A percentile compares a stretch with the other conserved stretches of the same genome.
Conservation (phyloP, 2,113 vertebrate species). For the Gila orcuttii region DNA sequence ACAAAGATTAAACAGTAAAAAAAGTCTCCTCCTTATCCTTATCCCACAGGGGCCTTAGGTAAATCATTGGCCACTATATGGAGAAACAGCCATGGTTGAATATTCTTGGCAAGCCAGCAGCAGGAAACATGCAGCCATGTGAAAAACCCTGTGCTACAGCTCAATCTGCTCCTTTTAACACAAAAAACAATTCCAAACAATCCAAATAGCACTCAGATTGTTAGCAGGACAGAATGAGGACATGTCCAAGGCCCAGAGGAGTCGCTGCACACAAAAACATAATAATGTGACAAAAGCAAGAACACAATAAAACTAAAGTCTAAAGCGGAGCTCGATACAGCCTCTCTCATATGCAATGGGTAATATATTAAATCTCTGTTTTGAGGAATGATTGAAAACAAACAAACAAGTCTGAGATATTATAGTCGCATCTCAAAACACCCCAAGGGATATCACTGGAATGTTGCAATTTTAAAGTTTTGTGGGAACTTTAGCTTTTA, state of each 20-base stretch:
- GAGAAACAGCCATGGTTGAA: constrained; percentile 7
- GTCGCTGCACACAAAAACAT: not conserved
- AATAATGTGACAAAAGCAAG: constrained; percentile 2
- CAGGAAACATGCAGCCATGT: constrained; percentile 21
- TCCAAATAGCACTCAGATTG: not conserved
- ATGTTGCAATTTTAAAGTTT: not conserved
- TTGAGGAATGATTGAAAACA: not conserved
- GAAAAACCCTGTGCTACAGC: constrained; percentile 13
- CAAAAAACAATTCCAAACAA: not conserved
- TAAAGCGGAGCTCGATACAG: not conserved
- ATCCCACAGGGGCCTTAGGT: constrained; percentile 17
- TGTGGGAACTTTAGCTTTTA: not conserved
- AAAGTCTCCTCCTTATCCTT: constrained; percentile 9
- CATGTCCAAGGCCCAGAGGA: not conserved
- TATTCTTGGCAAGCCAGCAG: constrained; percentile 2
- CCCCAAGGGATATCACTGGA: constrained; percentile 24
- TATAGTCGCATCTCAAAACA: not conserved
- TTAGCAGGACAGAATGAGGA: not conserved
- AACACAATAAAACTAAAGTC: not conserved
- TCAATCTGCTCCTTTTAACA: not conserved
- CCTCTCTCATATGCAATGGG: not conserved
- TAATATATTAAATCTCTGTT: constrained; percentile 1
- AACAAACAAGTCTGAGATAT: not conserved
- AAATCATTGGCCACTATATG: constrained; percentile 41
- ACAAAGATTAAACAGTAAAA: constrained; percentile 31